These are phyloP conservation scores for Buceros bicornis DNA, from an alignment of 2,797 vertebrate species.

Conservation along the genomic window DNA sequence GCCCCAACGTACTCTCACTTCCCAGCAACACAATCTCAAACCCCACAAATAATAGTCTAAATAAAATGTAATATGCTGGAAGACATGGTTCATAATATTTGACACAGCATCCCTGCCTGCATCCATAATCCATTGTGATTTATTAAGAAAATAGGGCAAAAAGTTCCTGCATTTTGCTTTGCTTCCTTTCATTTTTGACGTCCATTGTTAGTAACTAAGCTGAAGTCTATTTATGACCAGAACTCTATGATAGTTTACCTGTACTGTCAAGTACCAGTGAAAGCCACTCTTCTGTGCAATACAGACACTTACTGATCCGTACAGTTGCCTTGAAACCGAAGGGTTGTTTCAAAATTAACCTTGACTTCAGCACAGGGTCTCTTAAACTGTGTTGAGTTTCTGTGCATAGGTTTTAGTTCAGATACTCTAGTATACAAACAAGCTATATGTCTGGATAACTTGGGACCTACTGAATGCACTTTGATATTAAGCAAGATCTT, in stretches of 20 bases:
- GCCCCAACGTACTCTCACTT: neutral
- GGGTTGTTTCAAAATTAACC: constrained; percentile 54
- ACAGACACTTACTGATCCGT: constrained; percentile 38
- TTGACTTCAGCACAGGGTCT: constrained; percentile 44
- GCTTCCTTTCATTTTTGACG: constrained; percentile 24
- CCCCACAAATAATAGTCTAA: neutral
- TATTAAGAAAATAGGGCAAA: constrained; percentile 24
- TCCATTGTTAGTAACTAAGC: constrained; percentile 2
- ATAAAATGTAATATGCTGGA: neutral
- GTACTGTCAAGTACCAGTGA: constrained; percentile 35
- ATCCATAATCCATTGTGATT: constrained; percentile 26
- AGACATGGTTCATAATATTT: constrained; percentile 5
- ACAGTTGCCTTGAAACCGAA: constrained; percentile 54
- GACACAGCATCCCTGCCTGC: neutral
- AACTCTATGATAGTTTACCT: neutral
- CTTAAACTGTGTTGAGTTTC: constrained; percentile 20
- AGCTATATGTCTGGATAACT: constrained; percentile 56
- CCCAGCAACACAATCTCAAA: neutral
- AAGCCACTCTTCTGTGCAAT: constrained; percentile 31
- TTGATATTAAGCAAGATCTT: constrained; percentile 79
- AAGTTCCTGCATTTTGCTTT: constrained; percentile 12
- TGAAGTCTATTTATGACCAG: constrained; percentile 29
- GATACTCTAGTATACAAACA: constrained; percentile 50
- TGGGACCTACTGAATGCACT: constrained; percentile 65
- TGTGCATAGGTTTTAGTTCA: constrained; percentile 53